Base-by-base conservation (phyloP, 1,140 invertebrate species). In the Temnothorax curvispinosus region DNA sequence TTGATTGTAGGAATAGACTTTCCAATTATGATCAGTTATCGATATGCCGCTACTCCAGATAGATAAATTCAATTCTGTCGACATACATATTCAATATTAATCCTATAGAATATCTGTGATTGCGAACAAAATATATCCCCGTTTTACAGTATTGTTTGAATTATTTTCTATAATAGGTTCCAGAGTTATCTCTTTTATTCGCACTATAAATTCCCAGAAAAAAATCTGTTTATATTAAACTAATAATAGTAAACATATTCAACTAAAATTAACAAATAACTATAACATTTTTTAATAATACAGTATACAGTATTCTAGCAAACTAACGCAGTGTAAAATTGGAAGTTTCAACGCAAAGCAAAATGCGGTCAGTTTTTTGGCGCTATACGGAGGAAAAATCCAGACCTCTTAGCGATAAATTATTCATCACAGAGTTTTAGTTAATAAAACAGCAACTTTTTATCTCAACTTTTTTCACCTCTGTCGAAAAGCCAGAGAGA, bases 361-460 rank as follows among this genome's bases (percentile, higher is more conserved):
- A 71, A 81, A 41, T 27, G 64, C 64, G 35, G 64, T 71, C 76
- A n/a, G n/a, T 81, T 71, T 27, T 71, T 27, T n/a, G 50, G 15
- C n/a, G 27, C 3, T 41, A 11, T 41, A 11, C 38, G 52, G n/a
- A 71, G 47, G 15, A 21, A 80, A 54, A 18, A 67, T 81, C 62
- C 62, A 41, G 35, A 71, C 13, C 64, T 71, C n/a, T 47, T 11
- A 54, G 35, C 35, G 38, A 56, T 81, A 71, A 81, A 71, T 71
- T 65, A 81, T 81, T 81, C 35, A 71, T 71, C 27, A 58, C 35
- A 18, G 65, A 50, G 35, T 56, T 71, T 27, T 44, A 54, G 38
- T 71, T 81, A 71, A 71, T 81, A 56, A 81, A 81, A 81, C 52
- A 56, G 50, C 35, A 71, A 81, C 35, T 56, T 71, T 71, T 35